Conservation (phyloP, 2,888 invertebrate species). For the Drosophila mayaguana region DNA sequence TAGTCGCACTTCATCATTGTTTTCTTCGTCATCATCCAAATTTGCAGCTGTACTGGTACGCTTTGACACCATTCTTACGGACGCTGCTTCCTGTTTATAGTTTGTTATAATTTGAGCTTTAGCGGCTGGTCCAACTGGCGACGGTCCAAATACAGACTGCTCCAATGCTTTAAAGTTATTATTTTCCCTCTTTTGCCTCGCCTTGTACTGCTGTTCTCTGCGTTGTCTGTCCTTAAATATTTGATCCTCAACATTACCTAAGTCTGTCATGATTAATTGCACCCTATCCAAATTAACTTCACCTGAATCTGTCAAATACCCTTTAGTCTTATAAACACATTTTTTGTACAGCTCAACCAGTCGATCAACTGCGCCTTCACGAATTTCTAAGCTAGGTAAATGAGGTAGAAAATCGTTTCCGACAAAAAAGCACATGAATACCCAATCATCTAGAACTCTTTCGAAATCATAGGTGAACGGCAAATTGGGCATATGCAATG, state of each 20-base stretch:
- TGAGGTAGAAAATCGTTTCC: slow-evolving; percentile 99
- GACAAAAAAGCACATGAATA: slow-evolving; percentile 99
- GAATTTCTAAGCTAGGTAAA: slow-evolving; percentile 98
- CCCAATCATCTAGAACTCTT: slow-evolving; percentile 98
- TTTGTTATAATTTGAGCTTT: slow-evolving; percentile 87
- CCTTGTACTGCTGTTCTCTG: slow-evolving; percentile 92
- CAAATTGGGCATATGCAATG: slow-evolving; percentile 95
- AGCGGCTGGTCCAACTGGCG: slow-evolving; percentile 86
- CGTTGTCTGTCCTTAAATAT: slow-evolving; percentile 97
- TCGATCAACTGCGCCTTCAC: slow-evolving; percentile 98
- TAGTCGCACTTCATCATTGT: slow-evolving; percentile 87
- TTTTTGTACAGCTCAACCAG: slow-evolving; percentile 97
- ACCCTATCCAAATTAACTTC: slow-evolving; percentile 96
- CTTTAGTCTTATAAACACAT: slow-evolving; percentile 96
- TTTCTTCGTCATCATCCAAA: slow-evolving; percentile 82
- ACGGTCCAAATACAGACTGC: slow-evolving; percentile 91
- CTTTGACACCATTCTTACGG: slow-evolving; percentile 85
- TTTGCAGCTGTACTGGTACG: slow-evolving; percentile 67
- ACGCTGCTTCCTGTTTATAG: slow-evolving; percentile 90
- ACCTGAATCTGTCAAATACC: slow-evolving; percentile 97
- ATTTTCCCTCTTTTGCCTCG: slow-evolving; percentile 87
- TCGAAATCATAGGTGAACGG: slow-evolving; percentile 98
- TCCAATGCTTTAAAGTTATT: slow-evolving; percentile 90
- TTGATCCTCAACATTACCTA: slow-evolving; percentile 97
- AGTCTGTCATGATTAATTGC: slow-evolving; percentile 96